Evolutionary conservation across 2,113 vertebrate species (phyloP).

Genomic region (Sander lucioperca): DNA sequence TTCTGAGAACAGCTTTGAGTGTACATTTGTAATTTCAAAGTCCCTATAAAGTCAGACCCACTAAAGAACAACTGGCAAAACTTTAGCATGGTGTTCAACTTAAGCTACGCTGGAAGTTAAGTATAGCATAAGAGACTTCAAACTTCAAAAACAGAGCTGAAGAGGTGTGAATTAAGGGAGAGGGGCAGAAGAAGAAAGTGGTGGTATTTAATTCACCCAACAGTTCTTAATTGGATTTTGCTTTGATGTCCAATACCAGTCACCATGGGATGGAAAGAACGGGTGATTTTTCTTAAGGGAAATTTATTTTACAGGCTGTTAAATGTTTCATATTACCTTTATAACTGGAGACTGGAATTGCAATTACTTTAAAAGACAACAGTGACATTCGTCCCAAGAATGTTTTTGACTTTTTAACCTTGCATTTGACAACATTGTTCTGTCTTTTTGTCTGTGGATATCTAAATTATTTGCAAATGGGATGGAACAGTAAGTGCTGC

Average conservation of each 20-base stretch:
- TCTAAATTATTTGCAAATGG: slow-evolving; percentile 32
- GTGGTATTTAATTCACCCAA: slow-evolving; percentile 74
- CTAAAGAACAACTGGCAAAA: slow-evolving; percentile 31
- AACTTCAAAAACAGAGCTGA: slow-evolving; percentile 59
- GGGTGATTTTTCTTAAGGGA: slow-evolving; percentile 66
- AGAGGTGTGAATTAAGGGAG: slow-evolving; percentile 55
- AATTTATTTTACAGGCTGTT: slow-evolving; percentile 67
- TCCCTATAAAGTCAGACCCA: slow-evolving; percentile 38
- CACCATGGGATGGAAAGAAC: slow-evolving; percentile 63
- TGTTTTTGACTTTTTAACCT: slow-evolving; percentile 39
- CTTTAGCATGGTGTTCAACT: slow-evolving; percentile 41
- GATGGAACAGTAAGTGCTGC: slow-evolving; percentile 23
- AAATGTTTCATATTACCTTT: slow-evolving; percentile 66
- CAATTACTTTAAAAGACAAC: slow-evolving; percentile 55
- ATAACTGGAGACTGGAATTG: slow-evolving; percentile 53
- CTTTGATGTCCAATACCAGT: slow-evolving; percentile 77
- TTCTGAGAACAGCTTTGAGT: not conserved
- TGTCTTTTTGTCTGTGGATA: not conserved
- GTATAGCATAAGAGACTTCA: slow-evolving; percentile 25
- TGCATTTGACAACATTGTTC: slow-evolving; percentile 1
- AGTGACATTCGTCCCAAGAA: slow-evolving; percentile 25
- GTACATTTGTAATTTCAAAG: slow-evolving; percentile 17
- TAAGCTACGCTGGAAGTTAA: slow-evolving; percentile 46
- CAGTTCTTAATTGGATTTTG: slow-evolving; percentile 81
- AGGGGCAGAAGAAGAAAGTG: slow-evolving; percentile 41